These are phyloP conservation scores for Sorex fumeus DNA, from an alignment of 2,113 vertebrate genomes.

Conservation along the genomic window DNA sequence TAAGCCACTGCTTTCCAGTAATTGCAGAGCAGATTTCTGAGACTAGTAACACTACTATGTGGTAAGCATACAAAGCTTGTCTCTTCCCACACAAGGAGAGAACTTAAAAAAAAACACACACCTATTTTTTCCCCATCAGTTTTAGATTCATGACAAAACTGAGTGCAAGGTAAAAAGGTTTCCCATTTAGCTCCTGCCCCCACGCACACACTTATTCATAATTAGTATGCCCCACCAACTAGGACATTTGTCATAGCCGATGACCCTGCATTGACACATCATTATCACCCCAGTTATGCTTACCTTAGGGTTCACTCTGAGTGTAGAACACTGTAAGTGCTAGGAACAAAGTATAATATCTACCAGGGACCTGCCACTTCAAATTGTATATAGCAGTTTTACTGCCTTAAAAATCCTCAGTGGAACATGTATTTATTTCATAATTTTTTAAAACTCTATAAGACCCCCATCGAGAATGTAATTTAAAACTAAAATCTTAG, in stretches of 20 bases:
- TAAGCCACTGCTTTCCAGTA: neutral
- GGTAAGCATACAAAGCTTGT: neutral
- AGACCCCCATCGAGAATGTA: neutral
- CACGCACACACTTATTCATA: too few species aligned
- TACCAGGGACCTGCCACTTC: neutral
- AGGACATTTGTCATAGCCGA: neutral
- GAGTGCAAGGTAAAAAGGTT: neutral
- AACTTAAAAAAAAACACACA: neutral
- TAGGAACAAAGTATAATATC: neutral
- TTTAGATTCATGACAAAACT: neutral
- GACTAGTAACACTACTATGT: neutral
- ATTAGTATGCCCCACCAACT: neutral
- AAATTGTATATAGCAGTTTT: neutral
- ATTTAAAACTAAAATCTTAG: slow-evolving; percentile 4
- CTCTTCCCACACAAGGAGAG: neutral
- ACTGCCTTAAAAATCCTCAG: neutral
- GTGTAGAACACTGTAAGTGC: neutral
- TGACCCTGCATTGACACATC: neutral
- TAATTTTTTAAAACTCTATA: neutral
- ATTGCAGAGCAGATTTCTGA: slow-evolving; percentile 26
- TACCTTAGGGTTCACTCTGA: neutral
- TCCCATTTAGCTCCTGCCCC: neutral
- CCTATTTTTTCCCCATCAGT: neutral
- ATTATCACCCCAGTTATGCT: neutral
- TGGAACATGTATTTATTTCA: neutral